Conservation (phyloP, 2,113 vertebrate genomes). For the Hippocampus zosterae region DNA sequence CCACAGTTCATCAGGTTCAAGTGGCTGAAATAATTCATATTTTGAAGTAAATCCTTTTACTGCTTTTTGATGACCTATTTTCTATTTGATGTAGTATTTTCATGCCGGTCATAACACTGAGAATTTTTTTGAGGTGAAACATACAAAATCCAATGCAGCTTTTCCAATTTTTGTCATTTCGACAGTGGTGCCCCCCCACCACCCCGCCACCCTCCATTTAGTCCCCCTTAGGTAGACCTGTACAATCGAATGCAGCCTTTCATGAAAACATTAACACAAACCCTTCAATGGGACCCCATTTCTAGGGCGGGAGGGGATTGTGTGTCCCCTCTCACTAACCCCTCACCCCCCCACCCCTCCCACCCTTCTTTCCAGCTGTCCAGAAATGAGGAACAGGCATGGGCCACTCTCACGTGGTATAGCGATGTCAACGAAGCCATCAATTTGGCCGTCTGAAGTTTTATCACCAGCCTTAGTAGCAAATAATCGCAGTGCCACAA, state of each 20-base stretch:
- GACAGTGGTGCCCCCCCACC: no score
- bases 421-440: constrained; percentile 99
- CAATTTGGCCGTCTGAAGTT: constrained; percentile 99
- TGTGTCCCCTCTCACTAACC: neutral
- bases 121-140: no score
- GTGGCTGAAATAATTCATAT: no score
- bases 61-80: no score
- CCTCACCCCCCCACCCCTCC: constrained; percentile 68
- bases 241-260: neutral
- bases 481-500: constrained; percentile 89
- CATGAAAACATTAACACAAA: neutral
- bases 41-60: no score
- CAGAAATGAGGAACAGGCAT: constrained; percentile 97
- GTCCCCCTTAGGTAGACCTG: neutral
- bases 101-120: no score
- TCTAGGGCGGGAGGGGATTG: constrained; percentile 64
- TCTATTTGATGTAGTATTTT: no score
- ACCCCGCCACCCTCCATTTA: neutral
- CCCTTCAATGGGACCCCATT: constrained; percentile 26
- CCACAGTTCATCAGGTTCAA: no score
- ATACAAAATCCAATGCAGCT: no score
- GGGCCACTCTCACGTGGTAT: constrained; percentile 93
- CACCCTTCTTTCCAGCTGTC: constrained; percentile 84
- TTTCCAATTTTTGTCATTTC: neutral
- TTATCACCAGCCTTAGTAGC: constrained; percentile 94